Conservation (phyloP, 2,888 invertebrate genomes). For the Sarcophaga rosellei region DNA sequence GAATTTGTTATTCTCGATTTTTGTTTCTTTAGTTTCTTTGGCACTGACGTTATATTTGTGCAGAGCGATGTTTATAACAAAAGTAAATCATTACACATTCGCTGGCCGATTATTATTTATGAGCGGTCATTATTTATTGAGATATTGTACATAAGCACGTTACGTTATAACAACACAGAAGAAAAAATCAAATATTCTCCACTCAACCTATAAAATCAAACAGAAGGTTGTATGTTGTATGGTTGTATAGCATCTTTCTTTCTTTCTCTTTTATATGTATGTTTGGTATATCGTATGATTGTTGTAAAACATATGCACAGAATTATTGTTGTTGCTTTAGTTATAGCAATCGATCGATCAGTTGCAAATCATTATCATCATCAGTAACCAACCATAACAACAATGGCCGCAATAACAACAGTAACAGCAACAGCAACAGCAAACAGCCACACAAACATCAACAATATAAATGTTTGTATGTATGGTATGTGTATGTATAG, state of each 20-base stretch:
- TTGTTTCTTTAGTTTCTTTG: not conserved
- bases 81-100: slow-evolving; percentile 74
- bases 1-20: slow-evolving; percentile 1
- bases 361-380: slow-evolving; percentile 70
- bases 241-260: too few relatives aligned
- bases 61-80: slow-evolving; percentile 62
- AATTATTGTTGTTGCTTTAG: slow-evolving; percentile 57
- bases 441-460: slow-evolving; percentile 25
- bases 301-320: slow-evolving; percentile 56
- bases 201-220: slow-evolving; percentile 46
- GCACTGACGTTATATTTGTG: slow-evolving; percentile 35
- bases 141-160: slow-evolving; percentile 77
- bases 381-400: slow-evolving; percentile 50
- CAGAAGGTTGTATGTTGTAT: slow-evolving; percentile 48
- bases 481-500: not conserved
- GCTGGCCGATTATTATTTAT: slow-evolving; percentile 78
- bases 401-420: slow-evolving; percentile 44
- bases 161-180: slow-evolving; percentile 49
- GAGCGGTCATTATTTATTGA: slow-evolving; percentile 79
- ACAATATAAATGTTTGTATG: not conserved
- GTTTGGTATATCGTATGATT: slow-evolving; percentile 14
- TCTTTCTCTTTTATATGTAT: slow-evolving; percentile 4
- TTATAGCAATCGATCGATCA: slow-evolving; percentile 70
- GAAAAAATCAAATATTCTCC: slow-evolving; percentile 22
- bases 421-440: slow-evolving; percentile 42